Evolutionary conservation across 1,140 invertebrate species (phyloP).

Genomic region (Platyura marginata): DNA sequence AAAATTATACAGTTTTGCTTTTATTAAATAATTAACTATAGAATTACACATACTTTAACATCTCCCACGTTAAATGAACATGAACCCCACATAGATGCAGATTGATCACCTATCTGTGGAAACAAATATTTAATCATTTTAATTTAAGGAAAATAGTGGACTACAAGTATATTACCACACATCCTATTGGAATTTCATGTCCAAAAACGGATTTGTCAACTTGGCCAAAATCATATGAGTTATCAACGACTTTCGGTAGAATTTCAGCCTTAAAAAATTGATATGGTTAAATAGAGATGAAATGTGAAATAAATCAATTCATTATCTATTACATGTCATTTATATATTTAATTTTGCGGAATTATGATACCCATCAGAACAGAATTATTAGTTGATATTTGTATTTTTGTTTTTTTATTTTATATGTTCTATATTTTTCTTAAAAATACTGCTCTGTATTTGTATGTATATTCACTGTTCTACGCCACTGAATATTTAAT

Average conservation of each 20-base stretch:
- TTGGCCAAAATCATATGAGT: conserved; percentile 54
- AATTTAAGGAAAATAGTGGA: not conserved
- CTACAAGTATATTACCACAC: not conserved
- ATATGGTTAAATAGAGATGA: not conserved
- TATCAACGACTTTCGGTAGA: conserved; percentile 64
- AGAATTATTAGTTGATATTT: too few relatives aligned
- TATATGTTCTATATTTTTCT: too few relatives aligned
- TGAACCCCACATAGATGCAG: conserved; percentile 82
- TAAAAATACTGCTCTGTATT: too few relatives aligned
- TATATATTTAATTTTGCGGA: too few relatives aligned
- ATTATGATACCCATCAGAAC: too few relatives aligned
- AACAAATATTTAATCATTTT: conserved; percentile 2
- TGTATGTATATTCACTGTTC: too few relatives aligned
- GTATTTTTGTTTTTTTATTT: too few relatives aligned
- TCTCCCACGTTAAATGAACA: conserved; percentile 67
- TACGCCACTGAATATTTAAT: too few relatives aligned
- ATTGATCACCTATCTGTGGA: conserved; percentile 49
- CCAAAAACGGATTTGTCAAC: conserved; percentile 50
- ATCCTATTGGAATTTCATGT: conserved; percentile 39
- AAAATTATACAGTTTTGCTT: too few relatives aligned
- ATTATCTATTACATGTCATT: not conserved
- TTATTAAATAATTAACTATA: too few relatives aligned
- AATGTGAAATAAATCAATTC: not conserved
- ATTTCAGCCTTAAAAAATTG: conserved; percentile 34
- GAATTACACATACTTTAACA: conserved; percentile 56